These are phyloP conservation scores for Phania funesta DNA, from an alignment of 2,888 invertebrate genomes.

Conservation along the genomic window DNA sequence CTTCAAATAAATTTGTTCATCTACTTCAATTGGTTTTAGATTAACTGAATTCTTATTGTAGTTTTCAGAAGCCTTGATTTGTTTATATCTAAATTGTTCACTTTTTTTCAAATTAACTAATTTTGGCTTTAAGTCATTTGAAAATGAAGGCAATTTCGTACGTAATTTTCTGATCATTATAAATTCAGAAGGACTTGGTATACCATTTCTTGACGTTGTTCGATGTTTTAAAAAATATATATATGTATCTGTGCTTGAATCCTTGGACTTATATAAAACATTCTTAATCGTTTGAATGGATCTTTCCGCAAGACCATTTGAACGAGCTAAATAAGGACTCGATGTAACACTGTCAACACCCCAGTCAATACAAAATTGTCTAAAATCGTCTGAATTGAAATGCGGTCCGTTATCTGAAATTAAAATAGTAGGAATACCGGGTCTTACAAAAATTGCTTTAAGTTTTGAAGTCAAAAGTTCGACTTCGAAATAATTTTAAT, in stretches of 20 bases:
- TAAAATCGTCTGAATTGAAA: constrained; percentile 44
- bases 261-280: constrained; percentile 42
- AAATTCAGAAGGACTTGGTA: constrained; percentile 53
- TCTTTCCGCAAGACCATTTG: constrained; percentile 66
- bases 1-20: constrained; percentile 18
- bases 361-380: not conserved
- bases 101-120: not conserved
- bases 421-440: constrained; percentile 53
- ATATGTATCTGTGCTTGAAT: constrained; percentile 43
- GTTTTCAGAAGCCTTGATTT: not conserved
- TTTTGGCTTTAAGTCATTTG: constrained; percentile 2
- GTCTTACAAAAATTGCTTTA: constrained; percentile 65
- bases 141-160: not conserved
- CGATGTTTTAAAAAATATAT: constrained; percentile 43
- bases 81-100: not conserved
- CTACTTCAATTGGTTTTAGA: constrained; percentile 3
- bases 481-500: not conserved
- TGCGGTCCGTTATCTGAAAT: constrained; percentile 53
- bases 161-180: constrained; percentile 57
- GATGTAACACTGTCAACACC: constrained; percentile 54
- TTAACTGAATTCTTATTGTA: not conserved
- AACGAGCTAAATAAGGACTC: constrained; percentile 61
- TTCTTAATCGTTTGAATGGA: constrained; percentile 59
- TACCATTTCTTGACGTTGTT: constrained; percentile 23
- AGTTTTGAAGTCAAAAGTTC: constrained; percentile 15